Percentiles rank a stretch among this genome's conserved stretches.
Evolutionary conservation across 53 echinoderm and acorn worm genomes (phyloP).

Genomic region (Luidia sarsii): DNA sequence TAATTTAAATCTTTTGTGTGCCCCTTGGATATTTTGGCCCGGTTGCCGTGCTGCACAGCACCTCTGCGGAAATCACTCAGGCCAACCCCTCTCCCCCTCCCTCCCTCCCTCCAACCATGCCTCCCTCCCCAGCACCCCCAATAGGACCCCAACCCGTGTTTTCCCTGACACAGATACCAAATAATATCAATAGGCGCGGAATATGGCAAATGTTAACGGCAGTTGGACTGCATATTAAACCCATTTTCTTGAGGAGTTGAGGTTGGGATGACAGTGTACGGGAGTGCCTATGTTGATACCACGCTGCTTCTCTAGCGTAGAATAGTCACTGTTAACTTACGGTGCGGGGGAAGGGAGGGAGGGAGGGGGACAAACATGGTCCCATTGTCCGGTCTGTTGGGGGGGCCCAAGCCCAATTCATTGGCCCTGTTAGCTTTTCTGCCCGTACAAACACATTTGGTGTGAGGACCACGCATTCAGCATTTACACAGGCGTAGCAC

Average conservation of each 20-base stretch:
- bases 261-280: too few species aligned
- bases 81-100: not conserved
- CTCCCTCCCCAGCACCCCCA: not conserved
- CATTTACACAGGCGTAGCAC: constrained; percentile 60
- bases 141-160: constrained; percentile 4
- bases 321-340: constrained; percentile 57
- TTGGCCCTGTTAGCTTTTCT: constrained; percentile 52
- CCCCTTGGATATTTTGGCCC: constrained; percentile 12
- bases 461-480: constrained; percentile 50
- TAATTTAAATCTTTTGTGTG: constrained; percentile 26
- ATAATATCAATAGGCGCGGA: constrained; percentile 34
- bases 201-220: constrained; percentile 24
- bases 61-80: not conserved
- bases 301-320: constrained; percentile 32
- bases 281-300: constrained; percentile 57
- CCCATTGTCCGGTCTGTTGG: constrained; percentile 46
- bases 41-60: not conserved
- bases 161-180: constrained; percentile 53
- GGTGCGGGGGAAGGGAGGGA: too few species aligned
- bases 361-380: constrained; percentile 47
- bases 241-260: too few species aligned
- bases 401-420: constrained; percentile 45
- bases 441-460: constrained; percentile 52
- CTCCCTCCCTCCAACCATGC: too few species aligned
- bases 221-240: constrained; percentile 30